phyloP scores from a whole-genome alignment of 2,797 vertebrate genomes.

The Scarus forsteni region DNA sequence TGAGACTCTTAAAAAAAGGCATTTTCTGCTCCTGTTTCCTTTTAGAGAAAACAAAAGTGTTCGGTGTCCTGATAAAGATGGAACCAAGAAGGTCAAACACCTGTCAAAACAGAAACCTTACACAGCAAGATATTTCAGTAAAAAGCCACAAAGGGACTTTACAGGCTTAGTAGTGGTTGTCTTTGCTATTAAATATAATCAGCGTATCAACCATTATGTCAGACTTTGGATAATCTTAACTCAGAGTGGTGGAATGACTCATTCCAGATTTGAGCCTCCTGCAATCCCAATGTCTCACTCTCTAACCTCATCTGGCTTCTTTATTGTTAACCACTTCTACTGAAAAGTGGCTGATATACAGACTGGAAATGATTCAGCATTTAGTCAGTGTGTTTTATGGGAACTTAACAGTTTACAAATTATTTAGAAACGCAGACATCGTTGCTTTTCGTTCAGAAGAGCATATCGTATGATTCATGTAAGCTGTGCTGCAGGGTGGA shows the following conservation, averaged over 20 bases:
- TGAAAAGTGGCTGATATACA: slow-evolving; percentile 29
- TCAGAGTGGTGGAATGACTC: slow-evolving; percentile 50
- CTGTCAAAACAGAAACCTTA: slow-evolving; percentile 56
- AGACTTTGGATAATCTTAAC: slow-evolving; percentile 52
- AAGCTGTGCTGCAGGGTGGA: slow-evolving; percentile 38
- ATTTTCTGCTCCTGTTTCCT: slow-evolving; percentile 57
- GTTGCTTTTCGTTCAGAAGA: slow-evolving; percentile 50
- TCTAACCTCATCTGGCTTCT: slow-evolving; percentile 58
- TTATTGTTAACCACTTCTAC: slow-evolving; percentile 27
- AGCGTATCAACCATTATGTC: slow-evolving; percentile 45
- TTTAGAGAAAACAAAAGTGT: slow-evolving; percentile 51
- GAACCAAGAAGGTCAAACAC: slow-evolving; percentile 43
- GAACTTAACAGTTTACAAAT: slow-evolving; percentile 32
- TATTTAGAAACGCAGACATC: slow-evolving; percentile 44
- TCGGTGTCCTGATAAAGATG: slow-evolving; percentile 34
- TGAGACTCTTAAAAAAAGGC: slow-evolving; percentile 29
- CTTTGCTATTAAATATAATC: slow-evolving; percentile 63
- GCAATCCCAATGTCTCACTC: slow-evolving; percentile 32
- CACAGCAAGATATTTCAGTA: slow-evolving; percentile 35
- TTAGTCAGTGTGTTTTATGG: slow-evolving; percentile 27
- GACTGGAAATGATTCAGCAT: slow-evolving; percentile 27
- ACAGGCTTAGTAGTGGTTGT: slow-evolving; percentile 39
- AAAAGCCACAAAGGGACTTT: slow-evolving; percentile 35
- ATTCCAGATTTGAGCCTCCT: slow-evolving; percentile 43
- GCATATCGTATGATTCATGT: slow-evolving; percentile 62